Conservation (phyloP, 2,888 invertebrate genomes). For the Stenolophus ochropezus region DNA sequence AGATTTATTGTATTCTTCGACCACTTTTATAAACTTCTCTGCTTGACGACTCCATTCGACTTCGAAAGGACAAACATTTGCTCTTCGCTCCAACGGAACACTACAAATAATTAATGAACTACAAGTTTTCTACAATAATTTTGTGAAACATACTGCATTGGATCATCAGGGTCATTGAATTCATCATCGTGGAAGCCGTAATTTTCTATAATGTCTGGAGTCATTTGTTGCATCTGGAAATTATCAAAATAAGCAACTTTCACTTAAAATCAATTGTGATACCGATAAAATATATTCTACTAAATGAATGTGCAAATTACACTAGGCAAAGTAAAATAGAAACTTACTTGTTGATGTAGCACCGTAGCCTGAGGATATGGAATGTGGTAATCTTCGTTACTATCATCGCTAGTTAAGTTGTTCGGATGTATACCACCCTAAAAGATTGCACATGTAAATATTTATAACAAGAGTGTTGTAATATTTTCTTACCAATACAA, state of each 20-base stretch:
- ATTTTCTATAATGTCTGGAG: constrained; percentile 77
- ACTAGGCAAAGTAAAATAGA: not conserved
- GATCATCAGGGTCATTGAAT: constrained; percentile 77
- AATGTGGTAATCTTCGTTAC: constrained; percentile 74
- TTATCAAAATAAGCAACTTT: too few relatives aligned
- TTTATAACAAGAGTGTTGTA: not conserved
- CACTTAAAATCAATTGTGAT: not conserved
- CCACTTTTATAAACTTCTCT: constrained; percentile 79
- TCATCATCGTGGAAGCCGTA: constrained; percentile 80
- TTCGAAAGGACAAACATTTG: constrained; percentile 73
- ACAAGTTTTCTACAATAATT: not conserved
- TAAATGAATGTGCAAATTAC: too few relatives aligned
- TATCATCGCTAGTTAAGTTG: constrained; percentile 74
- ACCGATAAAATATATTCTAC: too few relatives aligned
- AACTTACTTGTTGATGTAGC: constrained; percentile 74
- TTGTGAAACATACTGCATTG: constrained; percentile 72
- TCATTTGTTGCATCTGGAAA: constrained; percentile 79
- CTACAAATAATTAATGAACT: constrained; percentile 9
- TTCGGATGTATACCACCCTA: constrained; percentile 72
- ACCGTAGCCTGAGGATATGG: constrained; percentile 74
- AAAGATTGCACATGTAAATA: not conserved
- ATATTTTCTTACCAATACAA: constrained; percentile 68
- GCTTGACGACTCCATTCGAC: constrained; percentile 73
- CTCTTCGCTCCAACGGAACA: constrained; percentile 7
- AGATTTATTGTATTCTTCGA: constrained; percentile 70